These are phyloP conservation scores for Leistus spinibarbis DNA, from an alignment of 2,888 invertebrate species.

Conservation along the genomic window DNA sequence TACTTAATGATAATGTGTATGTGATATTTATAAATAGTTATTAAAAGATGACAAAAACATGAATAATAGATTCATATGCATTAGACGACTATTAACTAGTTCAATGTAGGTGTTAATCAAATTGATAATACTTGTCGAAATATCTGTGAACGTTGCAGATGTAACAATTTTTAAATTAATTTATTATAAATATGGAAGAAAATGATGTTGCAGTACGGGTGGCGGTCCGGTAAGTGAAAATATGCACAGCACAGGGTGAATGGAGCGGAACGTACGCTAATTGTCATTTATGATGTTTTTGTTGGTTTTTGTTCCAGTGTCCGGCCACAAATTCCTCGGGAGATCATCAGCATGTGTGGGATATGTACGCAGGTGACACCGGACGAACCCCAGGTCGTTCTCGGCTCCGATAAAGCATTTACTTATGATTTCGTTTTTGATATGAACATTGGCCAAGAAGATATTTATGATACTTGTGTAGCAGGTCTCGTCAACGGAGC, in stretches of 20 bases:
- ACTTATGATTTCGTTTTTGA: conserved; percentile 98
- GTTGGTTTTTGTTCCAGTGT: conserved; percentile 67
- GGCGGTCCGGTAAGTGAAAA: conserved; percentile 66
- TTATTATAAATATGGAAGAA: conserved; percentile 60
- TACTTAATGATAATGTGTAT: neutral
- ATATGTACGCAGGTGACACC: conserved; percentile 89
- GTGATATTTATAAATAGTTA: neutral
- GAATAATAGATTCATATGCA: neutral
- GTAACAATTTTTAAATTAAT: conserved; percentile 33
- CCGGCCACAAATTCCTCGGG: conserved; percentile 90
- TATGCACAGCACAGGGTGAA: neutral
- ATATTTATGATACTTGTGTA: conserved; percentile 84
- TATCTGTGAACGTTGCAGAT: conserved; percentile 35
- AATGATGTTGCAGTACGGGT: conserved; percentile 73
- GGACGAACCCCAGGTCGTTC: conserved; percentile 88
- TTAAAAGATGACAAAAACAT: neutral
- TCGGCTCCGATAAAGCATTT: conserved; percentile 93
- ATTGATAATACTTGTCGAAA: conserved; percentile 31
- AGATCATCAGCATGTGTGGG: conserved; percentile 93
- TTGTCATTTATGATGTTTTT: conserved; percentile 43
- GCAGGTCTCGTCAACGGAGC: conserved; percentile 87
- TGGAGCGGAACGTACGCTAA: neutral
- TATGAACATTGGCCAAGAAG: conserved; percentile 72
- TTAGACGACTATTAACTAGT: neutral
- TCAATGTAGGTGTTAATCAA: conserved; percentile 51